Evolutionary conservation across 2,113 vertebrate species (phyloP).

Genomic region (Ptilonorhynchus violaceus): DNA sequence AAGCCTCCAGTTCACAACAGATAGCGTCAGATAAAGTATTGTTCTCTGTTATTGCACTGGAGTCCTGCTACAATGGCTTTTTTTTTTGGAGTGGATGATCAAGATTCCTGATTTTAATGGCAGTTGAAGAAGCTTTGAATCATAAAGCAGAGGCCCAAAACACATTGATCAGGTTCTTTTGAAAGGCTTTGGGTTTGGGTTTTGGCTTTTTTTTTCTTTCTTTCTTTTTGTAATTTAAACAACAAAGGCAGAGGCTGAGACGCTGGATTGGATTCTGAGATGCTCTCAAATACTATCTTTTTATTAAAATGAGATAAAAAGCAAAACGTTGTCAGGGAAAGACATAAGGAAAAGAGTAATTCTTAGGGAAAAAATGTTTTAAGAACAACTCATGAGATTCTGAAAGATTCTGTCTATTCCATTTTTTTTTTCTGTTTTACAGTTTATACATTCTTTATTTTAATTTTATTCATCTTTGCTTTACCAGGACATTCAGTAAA

Average conservation of each 20-base stretch:
- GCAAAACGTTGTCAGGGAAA: conserved; percentile 26
- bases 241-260: conserved; percentile 16
- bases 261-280: neutral
- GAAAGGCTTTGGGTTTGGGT: neutral
- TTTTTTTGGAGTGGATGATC: neutral
- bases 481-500: neutral
- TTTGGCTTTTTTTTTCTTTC: neutral
- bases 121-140: neutral
- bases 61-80: neutral
- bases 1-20: neutral
- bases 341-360: neutral
- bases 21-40: neutral
- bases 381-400: neutral
- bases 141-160: neutral
- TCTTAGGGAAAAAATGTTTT: neutral
- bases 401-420: neutral
- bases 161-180: neutral
- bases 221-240: conserved; percentile 10
- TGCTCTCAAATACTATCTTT: neutral
- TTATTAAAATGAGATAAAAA: conserved; percentile 39
- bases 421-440: neutral
- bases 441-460: neutral
- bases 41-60: neutral
- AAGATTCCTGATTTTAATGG: neutral
- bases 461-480: conserved; percentile 7